phyloP scores from a whole-genome alignment of 2,888 invertebrate genomes.

The Acrobasis repandana region DNA sequence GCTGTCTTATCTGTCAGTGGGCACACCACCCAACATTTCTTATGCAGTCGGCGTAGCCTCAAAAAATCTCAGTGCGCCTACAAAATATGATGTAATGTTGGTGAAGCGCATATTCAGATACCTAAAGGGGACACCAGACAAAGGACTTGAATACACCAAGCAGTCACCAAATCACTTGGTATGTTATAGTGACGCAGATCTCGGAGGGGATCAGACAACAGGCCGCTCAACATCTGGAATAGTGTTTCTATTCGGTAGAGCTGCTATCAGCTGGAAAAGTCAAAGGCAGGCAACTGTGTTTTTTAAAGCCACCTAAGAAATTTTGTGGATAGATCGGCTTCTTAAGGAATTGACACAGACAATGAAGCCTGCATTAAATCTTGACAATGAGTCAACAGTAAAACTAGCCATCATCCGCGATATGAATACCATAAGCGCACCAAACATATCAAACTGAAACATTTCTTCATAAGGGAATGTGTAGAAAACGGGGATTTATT shows the following conservation, averaged over 20 bases:
- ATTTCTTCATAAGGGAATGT: slow-evolving; percentile 19
- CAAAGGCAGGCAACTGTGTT: background rate
- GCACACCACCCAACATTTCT: too few species aligned
- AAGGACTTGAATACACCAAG: background rate
- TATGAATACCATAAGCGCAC: slow-evolving; percentile 18
- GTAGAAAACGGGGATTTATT: background rate
- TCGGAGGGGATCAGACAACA: background rate
- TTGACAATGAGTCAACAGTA: slow-evolving; percentile 18
- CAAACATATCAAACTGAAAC: slow-evolving; percentile 11
- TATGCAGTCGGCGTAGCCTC: too few species aligned
- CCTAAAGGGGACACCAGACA: too few species aligned
- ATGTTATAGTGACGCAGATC: background rate
- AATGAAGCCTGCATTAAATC: background rate
- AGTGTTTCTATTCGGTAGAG: background rate
- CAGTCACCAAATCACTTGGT: background rate
- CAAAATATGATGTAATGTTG: too few species aligned
- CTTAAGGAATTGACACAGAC: background rate
- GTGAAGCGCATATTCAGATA: too few species aligned
- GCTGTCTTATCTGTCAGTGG: background rate
- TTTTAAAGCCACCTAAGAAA: background rate
- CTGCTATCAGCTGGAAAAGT: background rate
- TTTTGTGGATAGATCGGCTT: background rate
- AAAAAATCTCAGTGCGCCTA: too few species aligned
- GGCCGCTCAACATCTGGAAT: background rate
- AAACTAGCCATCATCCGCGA: slow-evolving; percentile 9